These are phyloP conservation scores for Channa maculata DNA, from an alignment of 2,113 vertebrate species.

Conservation along the genomic window DNA sequence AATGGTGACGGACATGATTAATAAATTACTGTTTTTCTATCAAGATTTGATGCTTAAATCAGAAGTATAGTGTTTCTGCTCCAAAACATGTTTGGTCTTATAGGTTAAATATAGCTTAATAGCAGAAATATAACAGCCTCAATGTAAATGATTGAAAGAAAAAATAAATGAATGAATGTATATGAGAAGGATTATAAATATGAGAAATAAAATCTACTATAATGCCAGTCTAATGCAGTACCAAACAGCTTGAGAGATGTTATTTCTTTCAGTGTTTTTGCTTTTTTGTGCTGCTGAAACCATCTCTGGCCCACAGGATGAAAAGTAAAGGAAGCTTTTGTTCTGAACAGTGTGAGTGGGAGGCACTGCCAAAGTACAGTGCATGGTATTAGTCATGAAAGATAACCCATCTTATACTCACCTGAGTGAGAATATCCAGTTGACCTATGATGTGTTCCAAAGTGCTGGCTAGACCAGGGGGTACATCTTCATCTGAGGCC, in stretches of 20 bases:
- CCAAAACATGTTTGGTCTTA: too few relatives aligned
- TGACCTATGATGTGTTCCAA: conserved; percentile 94
- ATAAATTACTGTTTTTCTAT: too few relatives aligned
- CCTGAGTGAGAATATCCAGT: conserved; percentile 95
- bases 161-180: too few relatives aligned
- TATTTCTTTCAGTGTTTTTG: conserved; percentile 11
- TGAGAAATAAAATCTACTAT: too few relatives aligned
- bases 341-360: conserved; percentile 50
- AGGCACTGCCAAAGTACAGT: conserved; percentile 28
- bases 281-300: conserved; percentile 15
- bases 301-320: conserved; percentile 33
- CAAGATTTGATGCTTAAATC: too few relatives aligned
- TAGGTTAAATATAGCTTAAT: too few relatives aligned
- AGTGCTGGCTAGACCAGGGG: conserved; percentile 82
- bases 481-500: conserved; percentile 69
- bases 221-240: not conserved
- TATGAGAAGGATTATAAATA: too few relatives aligned
- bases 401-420: conserved; percentile 72
- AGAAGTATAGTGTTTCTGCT: too few relatives aligned
- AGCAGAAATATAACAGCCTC: too few relatives aligned
- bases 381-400: conserved; percentile 41
- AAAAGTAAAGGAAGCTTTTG: conserved; percentile 50
- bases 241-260: not conserved
- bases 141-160: too few relatives aligned
- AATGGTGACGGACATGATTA: too few relatives aligned